Evolutionary conservation across 2,797 vertebrate species (phyloP).

Genomic region (Emydoidea blandingii): DNA sequence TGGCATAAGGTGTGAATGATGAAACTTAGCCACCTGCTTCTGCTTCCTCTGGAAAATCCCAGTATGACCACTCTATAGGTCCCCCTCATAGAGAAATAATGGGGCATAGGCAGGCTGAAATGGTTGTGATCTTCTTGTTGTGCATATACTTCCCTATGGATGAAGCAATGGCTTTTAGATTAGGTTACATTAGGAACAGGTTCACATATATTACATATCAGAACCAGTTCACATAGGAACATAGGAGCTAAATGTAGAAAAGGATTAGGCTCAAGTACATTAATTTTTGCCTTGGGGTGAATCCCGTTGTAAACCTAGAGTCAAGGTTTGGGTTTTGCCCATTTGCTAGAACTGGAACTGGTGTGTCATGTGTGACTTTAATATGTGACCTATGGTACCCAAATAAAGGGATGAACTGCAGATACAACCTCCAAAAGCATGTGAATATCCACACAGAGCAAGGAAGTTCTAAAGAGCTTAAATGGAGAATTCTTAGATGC

Average conservation of each 20-base stretch:
- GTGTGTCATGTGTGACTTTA: neutral
- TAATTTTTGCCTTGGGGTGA: neutral
- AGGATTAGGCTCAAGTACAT: neutral
- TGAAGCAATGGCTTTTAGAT: constrained; percentile 26
- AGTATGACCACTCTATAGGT: neutral
- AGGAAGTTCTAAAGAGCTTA: neutral
- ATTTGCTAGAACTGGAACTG: neutral
- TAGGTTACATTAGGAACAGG: constrained; percentile 55
- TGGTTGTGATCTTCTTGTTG: constrained; percentile 12
- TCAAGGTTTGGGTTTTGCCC: neutral
- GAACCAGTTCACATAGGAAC: constrained; percentile 26
- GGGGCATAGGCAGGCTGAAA: constrained; percentile 27
- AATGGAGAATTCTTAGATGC: neutral
- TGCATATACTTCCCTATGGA: constrained; percentile 30
- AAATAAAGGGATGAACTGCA: neutral
- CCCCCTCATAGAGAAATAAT: constrained; percentile 16
- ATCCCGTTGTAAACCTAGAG: constrained; percentile 35
- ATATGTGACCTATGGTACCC: neutral
- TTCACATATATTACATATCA: constrained; percentile 54
- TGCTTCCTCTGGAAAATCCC: neutral
- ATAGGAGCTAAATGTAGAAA: neutral
- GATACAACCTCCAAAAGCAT: neutral
- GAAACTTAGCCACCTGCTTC: neutral
- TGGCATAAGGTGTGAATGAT: neutral
- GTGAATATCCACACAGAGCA: accelerated